Evolutionary conservation across 2,888 invertebrate genomes (phyloP), one percentile per base, ranked within the genome.

Genomic region (Chymomyza procnemis): DNA sequence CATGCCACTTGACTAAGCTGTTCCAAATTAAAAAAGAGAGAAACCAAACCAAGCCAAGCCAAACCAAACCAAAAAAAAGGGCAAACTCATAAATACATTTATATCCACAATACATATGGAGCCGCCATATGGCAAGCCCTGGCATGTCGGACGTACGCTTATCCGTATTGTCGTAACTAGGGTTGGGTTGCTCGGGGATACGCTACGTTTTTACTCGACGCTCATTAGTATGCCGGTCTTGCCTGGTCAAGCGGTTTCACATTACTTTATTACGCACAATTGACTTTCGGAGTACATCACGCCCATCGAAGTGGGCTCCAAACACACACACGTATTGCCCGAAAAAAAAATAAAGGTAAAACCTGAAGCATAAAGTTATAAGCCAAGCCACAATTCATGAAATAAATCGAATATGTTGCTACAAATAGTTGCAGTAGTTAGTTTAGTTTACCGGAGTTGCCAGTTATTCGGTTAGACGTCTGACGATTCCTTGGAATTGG

Each of bases 241-340:
- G 34, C 76, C 69, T 74, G 74, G 75, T 64, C 77, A 70, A 74
- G 81, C 75, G 86, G 85, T 75, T 84, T 85, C 79, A 79, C 81
- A 80, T 80, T 82, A 86, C 74, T 83, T 83, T 84, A 84, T 86
- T 84, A 81, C 81, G 85, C 78, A 73, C 86, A 81, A 84, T 86
- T 86, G 85, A 86, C 71, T 72, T 72, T 41, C 34, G 79, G 66
- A 50, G 48, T 50, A 18, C 16, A 18, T 50, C 48, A 50, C 48
- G 48, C 48, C 48, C 34, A 18, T 59, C 52, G 58, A 61, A 57
- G 46, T 19, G 26, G 26, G 50, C 60, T 41, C 64, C 61, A 61
- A 26, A 55, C n/a, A n/a, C 21, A 6, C 21, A 55, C n/a, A 55
- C 21, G 26, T 26, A 59, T 58, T 60, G 64, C 16, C 50, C 21